Evolutionary conservation across 2,113 vertebrate species (phyloP).

Genomic region (Apistogramma diplotaenia): DNA sequence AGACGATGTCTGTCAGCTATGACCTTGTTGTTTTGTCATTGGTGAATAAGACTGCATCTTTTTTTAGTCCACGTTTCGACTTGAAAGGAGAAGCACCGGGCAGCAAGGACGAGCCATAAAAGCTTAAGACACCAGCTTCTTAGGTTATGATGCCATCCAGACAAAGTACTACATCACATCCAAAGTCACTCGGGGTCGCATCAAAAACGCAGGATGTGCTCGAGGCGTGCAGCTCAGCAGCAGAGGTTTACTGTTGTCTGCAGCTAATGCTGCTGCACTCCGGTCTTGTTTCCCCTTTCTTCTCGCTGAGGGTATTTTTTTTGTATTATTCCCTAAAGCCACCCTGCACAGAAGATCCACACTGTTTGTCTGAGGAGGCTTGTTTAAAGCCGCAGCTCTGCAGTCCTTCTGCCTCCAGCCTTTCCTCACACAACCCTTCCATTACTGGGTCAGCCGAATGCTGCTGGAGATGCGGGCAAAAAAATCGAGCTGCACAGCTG

Average conservation of each 20-base stretch:
- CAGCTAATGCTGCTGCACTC: not conserved
- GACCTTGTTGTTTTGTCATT: slow-evolving; percentile 7
- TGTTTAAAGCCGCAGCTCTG: slow-evolving; percentile 46
- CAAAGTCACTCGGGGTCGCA: slow-evolving; percentile 37
- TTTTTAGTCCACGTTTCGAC: not conserved
- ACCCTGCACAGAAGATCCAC: slow-evolving; percentile 11
- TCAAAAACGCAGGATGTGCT: slow-evolving; percentile 21
- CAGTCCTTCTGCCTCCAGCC: slow-evolving; percentile 37
- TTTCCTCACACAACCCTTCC: slow-evolving; percentile 38
- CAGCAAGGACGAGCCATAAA: not conserved
- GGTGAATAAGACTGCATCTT: not conserved
- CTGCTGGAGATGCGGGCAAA: slow-evolving; percentile 30
- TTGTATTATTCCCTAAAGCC: slow-evolving; percentile 13
- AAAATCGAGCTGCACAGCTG: slow-evolving; percentile 30
- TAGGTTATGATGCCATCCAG: slow-evolving; percentile 32
- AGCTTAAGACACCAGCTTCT: slow-evolving; percentile 28
- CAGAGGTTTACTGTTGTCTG: not conserved
- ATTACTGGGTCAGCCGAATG: slow-evolving; percentile 59
- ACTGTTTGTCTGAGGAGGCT: slow-evolving; percentile 4
- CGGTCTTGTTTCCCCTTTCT: slow-evolving; percentile 12
- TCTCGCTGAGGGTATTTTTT: not conserved
- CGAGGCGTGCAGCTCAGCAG: not conserved
- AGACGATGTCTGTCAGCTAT: not conserved
- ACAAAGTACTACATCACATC: slow-evolving; percentile 11
- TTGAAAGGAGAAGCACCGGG: not conserved